Evolutionary conservation across 2,888 invertebrate genomes (phyloP), one percentile per base, ranked within the genome.

Genomic region (Pegoplata infirma): DNA sequence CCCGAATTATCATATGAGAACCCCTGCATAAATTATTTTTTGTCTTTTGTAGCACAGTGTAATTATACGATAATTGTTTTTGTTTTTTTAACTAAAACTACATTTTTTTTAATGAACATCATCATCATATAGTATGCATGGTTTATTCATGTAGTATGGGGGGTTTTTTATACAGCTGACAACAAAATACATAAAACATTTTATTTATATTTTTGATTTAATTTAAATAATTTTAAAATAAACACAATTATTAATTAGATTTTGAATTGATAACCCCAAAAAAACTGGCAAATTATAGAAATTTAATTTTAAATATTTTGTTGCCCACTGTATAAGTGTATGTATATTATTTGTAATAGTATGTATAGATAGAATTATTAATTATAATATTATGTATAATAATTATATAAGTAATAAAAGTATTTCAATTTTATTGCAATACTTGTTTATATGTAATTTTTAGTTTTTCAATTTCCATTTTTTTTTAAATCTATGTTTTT

Each of bases 351-450:
- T n/a, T n/a, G n/a, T n/a, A n/a, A 40, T 66, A 55, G 6, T 72
- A 53, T 68, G 49, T n/a, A 10, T 68, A 59, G 32, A 32, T 71
- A 69, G 28, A 59, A 59, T 59, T 56, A 16, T 40, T 71, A 71
- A 19, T 61, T 72, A 36, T 74, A 80, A 66, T 55, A 67, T 61
- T 61, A 53, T 79, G 53, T 74, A 68, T 79, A 67, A 69, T 59
- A 46, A 36, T 68, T 66, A 58, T 67, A 46, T 76, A 75, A 82
- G 80, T 80, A 73, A 81, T 82, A 82, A 85, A 85, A 83, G 86
- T 84, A 87, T 87, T 84, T 76, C 87, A 86, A 86, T 86, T 86
- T 76, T 79, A 86, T 86, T 87, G 87, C 76, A 86, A 86, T 84
- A 86, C 81, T 49, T 17, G 19, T 71, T 25, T 66, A 53, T 44